These are phyloP conservation scores for Scolopax rusticola DNA, from an alignment of 2,797 vertebrate species.

Conservation along the genomic window DNA sequence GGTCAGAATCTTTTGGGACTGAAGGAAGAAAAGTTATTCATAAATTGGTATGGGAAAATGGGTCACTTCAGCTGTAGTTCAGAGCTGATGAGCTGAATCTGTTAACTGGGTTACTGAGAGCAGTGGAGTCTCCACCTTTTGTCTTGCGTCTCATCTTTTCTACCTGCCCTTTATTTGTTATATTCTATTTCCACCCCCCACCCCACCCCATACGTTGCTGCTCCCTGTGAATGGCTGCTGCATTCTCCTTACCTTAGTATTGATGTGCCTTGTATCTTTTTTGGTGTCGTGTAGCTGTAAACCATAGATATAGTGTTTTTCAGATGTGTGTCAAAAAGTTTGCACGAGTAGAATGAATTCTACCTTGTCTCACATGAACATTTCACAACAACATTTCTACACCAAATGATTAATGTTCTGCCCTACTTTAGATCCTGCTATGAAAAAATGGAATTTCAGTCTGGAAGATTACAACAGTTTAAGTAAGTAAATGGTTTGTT, in stretches of 20 bases:
- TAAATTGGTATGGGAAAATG: not conserved
- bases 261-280: not conserved
- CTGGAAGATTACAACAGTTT: conserved; percentile 86
- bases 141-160: not conserved
- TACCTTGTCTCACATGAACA: accelerated
- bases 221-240: not conserved
- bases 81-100: not conserved
- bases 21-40: not conserved
- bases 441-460: conserved; percentile 93
- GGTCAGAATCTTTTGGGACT: not conserved
- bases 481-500: conserved; percentile 81
- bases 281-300: not conserved
- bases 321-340: not conserved
- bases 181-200: not conserved
- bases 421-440: conserved; percentile 85
- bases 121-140: not conserved
- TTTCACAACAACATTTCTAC: not conserved
- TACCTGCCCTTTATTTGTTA: not conserved
- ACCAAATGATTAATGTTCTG: conserved; percentile 26
- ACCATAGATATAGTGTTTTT: not conserved
- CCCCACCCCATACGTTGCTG: not conserved
- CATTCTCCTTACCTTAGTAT: not conserved
- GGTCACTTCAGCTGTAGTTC: not conserved
- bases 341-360: not conserved
- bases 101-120: not conserved